phyloP scores from a whole-genome alignment of 2,113 vertebrate species.

The Junco hyemalis region DNA sequence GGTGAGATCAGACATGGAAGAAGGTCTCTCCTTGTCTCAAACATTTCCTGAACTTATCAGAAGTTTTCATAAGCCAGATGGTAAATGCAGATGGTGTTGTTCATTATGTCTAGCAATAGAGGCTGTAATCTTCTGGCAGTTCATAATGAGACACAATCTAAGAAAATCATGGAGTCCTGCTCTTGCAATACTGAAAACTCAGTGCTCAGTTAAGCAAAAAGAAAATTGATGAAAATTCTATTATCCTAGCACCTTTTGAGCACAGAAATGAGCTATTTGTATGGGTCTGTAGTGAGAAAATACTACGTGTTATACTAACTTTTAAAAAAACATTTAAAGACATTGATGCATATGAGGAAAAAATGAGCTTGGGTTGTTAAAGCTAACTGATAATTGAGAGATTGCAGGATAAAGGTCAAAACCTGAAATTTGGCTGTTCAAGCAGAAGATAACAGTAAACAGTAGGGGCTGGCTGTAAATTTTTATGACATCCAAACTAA shows the following conservation, averaged over 20 bases:
- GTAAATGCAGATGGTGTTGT: neutral
- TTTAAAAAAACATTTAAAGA: neutral
- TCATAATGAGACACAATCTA: neutral
- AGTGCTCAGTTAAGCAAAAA: neutral
- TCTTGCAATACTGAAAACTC: neutral
- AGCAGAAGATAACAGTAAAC: neutral
- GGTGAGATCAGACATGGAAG: neutral
- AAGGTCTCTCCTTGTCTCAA: neutral
- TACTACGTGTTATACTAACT: neutral
- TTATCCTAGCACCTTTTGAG: neutral
- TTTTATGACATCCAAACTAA: neutral
- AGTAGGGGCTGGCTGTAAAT: neutral
- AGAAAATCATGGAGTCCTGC: neutral
- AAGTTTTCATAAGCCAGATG: neutral
- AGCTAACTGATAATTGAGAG: neutral
- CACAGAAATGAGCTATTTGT: neutral
- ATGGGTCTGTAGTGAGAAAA: neutral
- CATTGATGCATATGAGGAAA: neutral
- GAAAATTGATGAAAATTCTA: neutral
- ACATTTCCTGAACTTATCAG: neutral
- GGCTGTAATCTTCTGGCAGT: neutral
- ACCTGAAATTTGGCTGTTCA: neutral
- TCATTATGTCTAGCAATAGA: neutral
- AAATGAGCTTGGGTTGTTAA: neutral
- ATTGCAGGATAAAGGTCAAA: neutral